phyloP scores from a whole-genome alignment of 2,888 invertebrate genomes.

The Cheilosia vernalis region DNA sequence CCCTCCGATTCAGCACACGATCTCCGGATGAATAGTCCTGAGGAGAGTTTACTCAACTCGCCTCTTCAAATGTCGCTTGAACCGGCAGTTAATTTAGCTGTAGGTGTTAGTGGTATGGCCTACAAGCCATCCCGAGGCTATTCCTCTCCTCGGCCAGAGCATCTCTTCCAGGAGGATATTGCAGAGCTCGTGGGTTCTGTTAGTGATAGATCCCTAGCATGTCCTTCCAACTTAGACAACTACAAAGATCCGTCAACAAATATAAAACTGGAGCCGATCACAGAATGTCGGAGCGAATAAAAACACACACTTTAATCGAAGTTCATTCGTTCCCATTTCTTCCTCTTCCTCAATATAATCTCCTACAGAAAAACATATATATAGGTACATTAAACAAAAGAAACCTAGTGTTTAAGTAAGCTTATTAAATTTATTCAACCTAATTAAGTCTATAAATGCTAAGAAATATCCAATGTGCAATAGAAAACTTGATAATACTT shows the following conservation, averaged over 20 bases:
- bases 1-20: constrained; percentile 83
- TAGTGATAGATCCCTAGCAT: constrained; percentile 72
- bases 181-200: constrained; percentile 82
- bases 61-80: constrained; percentile 87
- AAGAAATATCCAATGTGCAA: constrained; percentile 75
- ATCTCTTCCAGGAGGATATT: constrained; percentile 88
- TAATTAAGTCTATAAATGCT: constrained; percentile 47
- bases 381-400: constrained; percentile 6
- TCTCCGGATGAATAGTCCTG: constrained; percentile 84
- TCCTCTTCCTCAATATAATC: constrained; percentile 36
- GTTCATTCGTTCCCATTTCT: neutral
- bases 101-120: constrained; percentile 86
- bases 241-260: constrained; percentile 85
- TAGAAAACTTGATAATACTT: constrained; percentile 64
- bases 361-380: constrained; percentile 36
- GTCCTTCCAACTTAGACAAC: constrained; percentile 70
- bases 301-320: constrained; percentile 75
- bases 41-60: constrained; percentile 87
- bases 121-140: constrained; percentile 85
- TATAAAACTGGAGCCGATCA: constrained; percentile 89
- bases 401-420: constrained; percentile 45
- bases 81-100: constrained; percentile 83
- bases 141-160: constrained; percentile 85
- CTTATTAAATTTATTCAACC: constrained; percentile 43
- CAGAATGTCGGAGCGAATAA: constrained; percentile 87